Base-by-base conservation (phyloP, 2,888 invertebrate genomes). In the Agrochola lychnidis region DNA sequence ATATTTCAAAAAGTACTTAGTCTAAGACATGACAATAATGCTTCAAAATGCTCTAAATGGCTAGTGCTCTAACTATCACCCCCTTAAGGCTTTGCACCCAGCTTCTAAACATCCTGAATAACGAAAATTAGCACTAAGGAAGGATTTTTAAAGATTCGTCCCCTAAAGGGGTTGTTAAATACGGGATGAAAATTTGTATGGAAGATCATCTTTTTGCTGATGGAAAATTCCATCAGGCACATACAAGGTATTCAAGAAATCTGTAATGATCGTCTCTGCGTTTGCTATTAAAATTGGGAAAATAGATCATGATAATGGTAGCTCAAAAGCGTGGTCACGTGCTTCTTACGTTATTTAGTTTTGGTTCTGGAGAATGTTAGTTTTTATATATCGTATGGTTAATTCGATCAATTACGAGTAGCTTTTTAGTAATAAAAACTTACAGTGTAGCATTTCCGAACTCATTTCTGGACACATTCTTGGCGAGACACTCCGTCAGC, bases 371-470 rank as follows among this genome's bases (percentile, higher is more conserved):
- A n/a, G 56, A 56, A 5, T 12, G n/a, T n/a, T n/a, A n/a, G n/a
- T 30, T 30, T 30, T 30, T 30, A 30, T 30, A 30, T 30, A 2
- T 30, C 30, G 30, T 30, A 30, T n/a, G n/a, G n/a, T n/a, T n/a
- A n/a, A n/a, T n/a, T n/a, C n/a, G n/a, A n/a, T n/a, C n/a, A n/a
- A n/a, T n/a, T n/a, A n/a, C n/a, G n/a, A n/a, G n/a, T n/a, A n/a
- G n/a, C n/a, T n/a, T n/a, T n/a, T n/a, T n/a, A n/a, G n/a, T 30
- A 30, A 40, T 25, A 30, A 30, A 30, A 10, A 83, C 84, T 95
- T 79, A 97, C 97, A 96, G 82, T 1, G 96, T 92, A 40, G 92
- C 93, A 79, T 95, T 93, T 7, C 95, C 96, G 9, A 96, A 89
- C 0, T 83, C 91, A 62, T 95, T 95, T 30, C 86, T 90, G 0